Base-by-base conservation (phyloP, 2,888 invertebrate genomes). In the Conus canariensis region DNA sequence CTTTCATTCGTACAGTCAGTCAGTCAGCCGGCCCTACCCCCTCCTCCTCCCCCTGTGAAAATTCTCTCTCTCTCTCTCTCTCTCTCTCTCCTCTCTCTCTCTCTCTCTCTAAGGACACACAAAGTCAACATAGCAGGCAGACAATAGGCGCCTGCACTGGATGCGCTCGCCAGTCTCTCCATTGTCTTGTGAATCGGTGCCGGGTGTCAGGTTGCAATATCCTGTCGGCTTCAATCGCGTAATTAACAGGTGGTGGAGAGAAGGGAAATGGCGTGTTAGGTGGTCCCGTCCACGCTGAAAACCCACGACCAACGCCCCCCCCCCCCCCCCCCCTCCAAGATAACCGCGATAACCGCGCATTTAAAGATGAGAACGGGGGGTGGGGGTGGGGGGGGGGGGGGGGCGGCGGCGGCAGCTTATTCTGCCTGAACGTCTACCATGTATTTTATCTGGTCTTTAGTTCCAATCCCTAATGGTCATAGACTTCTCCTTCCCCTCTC, bases 1-100 rank as follows among this genome's bases (percentile, higher is more conserved):
- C 85, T n/a, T 85, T 60, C 85, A 85, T 60, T 59, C n/a, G 60
- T 85, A 85, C 25, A 85, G 60, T 85, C 83, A 45, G 56, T 60
- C 60, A 80, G 45, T 70, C 82, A 77, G 77, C 22, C 58, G 19
- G 25, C 58, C 56, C 22, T 22, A 9, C 7, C 83, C 10, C 56
- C 30, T 30, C 10, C 77, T 12, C 30, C 77, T 30, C 77, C 14
- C 77, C 12, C 25, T 9, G 25, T 25, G 25, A 8, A 7, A 1
- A 10, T 14, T 77, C 25, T 25, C 25, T 77, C 25, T 77, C 25
- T 77, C 58, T 83, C 22, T 83, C 22, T 58, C 58, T 58, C 19
- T 83, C 22, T 58, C 22, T 22, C 58, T 10, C 2, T 9, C 19
- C 58, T 45, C 8, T 45, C 45, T 80, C 14, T 74, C n/a, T 74